These are phyloP conservation scores for Alloplasta piceator DNA, from an alignment of 2,888 invertebrate genomes.

Conservation along the genomic window DNA sequence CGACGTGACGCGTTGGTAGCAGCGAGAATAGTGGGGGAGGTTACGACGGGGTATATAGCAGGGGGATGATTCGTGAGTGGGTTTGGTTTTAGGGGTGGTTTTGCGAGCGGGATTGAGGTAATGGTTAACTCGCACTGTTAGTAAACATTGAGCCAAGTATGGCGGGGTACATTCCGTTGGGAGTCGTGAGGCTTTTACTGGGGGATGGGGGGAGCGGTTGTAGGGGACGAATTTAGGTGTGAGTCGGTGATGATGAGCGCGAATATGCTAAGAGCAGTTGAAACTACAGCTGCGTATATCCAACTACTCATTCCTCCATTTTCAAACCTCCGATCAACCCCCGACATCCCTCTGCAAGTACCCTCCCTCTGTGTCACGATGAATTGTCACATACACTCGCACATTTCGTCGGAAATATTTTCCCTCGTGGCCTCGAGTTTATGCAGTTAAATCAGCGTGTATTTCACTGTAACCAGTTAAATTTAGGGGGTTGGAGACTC, in stretches of 20 bases:
- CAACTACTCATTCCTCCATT: constrained; percentile 42
- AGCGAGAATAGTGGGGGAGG: constrained; percentile 19
- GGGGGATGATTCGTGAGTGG: constrained; percentile 41
- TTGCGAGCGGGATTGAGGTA: constrained; percentile 33
- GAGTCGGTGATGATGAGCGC: constrained; percentile 18
- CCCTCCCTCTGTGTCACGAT: constrained; percentile 52
- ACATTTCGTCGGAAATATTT: constrained; percentile 62
- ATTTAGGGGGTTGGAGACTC: background rate
- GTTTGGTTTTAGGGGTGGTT: constrained; percentile 30
- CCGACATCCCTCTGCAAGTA: background rate
- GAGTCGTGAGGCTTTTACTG: background rate
- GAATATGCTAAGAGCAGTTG: constrained; percentile 48
- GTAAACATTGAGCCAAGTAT: too few species aligned
- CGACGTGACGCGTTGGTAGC: constrained; percentile 43
- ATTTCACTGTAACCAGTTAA: constrained; percentile 25
- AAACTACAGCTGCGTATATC: constrained; percentile 44
- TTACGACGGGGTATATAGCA: background rate
- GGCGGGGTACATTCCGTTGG: too few species aligned
- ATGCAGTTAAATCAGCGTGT: constrained; percentile 25
- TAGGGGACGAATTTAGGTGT: background rate
- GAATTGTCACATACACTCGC: constrained; percentile 61
- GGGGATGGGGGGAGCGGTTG: background rate
- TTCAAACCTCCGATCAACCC: background rate
- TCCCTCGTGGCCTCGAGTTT: constrained; percentile 39
- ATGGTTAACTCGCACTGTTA: constrained; percentile 7